Base-by-base conservation (phyloP, 2,888 invertebrate species). In the Stenodera caucasica region DNA sequence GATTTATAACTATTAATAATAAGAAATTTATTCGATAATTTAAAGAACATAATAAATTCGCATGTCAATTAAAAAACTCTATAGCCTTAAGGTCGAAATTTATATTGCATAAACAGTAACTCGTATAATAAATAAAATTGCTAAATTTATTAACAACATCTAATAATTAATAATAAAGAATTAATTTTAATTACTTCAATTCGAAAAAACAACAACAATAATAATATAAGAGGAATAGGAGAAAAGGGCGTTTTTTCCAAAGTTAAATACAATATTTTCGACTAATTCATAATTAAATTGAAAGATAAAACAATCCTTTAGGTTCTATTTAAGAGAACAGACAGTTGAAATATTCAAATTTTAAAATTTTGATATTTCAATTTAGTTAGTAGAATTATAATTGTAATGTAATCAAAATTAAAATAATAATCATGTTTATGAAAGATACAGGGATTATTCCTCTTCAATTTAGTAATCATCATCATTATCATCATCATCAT, bases 11-110 rank as follows among this genome's bases (percentile, higher is more conserved):
- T 18, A 40, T 21, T 45, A 45, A 18, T 45, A 45, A 45, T 9
- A 45, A 9, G 45, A 21, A 21, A 45, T 45, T 45, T 45, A 45
- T 45, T 45, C 9, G 37, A 37, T 37, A 1, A 8, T 15, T 45
- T 21, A 45, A 45, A 11, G 45, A 45, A 45, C 21, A 21, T 45
- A 45, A 45, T 45, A 45, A 45, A 45, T 45, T 45, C 45, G 45
- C 45, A 45, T 45, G 45, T 45, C 45, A 45, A 45, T 45, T 45
- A 45, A 45, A 40, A 45, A 21, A 21, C 21, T 11, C n/a, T n/a
- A n/a, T 21, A 12, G 45, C 45, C 45, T 18, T 45, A 18, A 45
- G 45, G 45, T 45, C 45, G 21, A 21, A 2, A 35, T 33, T 33
- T 18, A 9, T 40, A 18, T 40, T 40, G 37, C 37, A 40, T 21